Base-by-base conservation (phyloP, 1,140 invertebrate genomes). In the Zaprionus camerounensis region DNA sequence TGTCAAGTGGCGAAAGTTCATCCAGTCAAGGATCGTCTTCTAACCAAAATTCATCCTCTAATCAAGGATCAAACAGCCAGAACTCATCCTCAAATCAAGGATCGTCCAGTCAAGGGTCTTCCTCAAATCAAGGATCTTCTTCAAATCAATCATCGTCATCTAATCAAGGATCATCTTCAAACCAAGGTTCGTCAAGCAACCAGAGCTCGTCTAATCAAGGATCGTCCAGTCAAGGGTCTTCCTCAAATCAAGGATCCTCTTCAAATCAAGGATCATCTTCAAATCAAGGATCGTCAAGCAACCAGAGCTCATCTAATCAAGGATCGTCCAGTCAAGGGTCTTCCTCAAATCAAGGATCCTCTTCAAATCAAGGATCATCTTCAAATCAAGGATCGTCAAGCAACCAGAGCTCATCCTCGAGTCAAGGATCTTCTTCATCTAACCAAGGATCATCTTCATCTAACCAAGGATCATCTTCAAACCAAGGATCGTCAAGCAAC, bases 1-100 rank as follows among this genome's bases (percentile, higher is more conserved):
- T 92, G 91, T 78, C 85, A 1, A 87, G 15, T 62, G 71, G 77
- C 61, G 70, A 24, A 11, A 64, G 62, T 26, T 72, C 71, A 2
- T 66, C 76, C 1, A 75, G 67, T 53, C 71, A 78, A 26, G 66
- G 64, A 3, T 73, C 75, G 0, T 70, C 78, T 13, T 73, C 74
- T 0, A 79, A 72, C 59, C 71, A 78, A 63, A 65, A 22, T 38
- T 81, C 79, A 0, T 79, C 82, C 0, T 77, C 78, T 0, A 85
- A 68, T 0, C 83, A 86, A 3, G 79, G 73, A 13, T 85, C 82
- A 0, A 71, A 75, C 1, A 72, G 76, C 20, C 72, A 85, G 9
- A 34, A 53, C 1, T 78, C 76, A 3, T 70, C 72, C 0, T 80
- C 79, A 0, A 77, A 61, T 4, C 70, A 79, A 17, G 62, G 63